Evolutionary conservation across 1,140 invertebrate genomes (phyloP).

Genomic region (Drosophila gunungcola): DNA sequence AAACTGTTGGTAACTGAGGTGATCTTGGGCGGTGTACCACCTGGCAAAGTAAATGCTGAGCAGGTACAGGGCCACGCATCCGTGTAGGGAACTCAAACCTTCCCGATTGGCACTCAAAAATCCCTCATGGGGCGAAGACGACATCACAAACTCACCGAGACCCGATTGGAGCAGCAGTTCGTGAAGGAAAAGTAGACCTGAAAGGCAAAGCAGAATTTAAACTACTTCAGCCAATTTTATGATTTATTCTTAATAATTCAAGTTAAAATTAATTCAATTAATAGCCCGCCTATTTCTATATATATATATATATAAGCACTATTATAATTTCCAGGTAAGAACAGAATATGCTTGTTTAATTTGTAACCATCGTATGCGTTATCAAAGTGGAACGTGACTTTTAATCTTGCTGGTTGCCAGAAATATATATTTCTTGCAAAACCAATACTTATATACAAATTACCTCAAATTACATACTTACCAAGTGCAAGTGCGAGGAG

Average conservation of each 20-base stretch:
- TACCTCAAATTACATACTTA: conserved; percentile 52
- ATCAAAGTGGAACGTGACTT: too few relatives aligned
- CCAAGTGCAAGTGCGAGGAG: conserved; percentile 51
- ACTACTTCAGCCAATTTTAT: too few relatives aligned
- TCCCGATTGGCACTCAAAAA: conserved; percentile 95
- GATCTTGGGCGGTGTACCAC: conserved; percentile 49
- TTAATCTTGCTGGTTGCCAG: too few relatives aligned
- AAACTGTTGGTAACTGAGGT: conserved; percentile 25
- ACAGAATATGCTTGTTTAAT: too few relatives aligned
- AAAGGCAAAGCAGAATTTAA: neutral
- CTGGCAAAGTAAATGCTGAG: conserved; percentile 87
- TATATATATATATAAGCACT: too few relatives aligned
- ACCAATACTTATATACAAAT: too few relatives aligned
- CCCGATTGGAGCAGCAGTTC: conserved; percentile 88
- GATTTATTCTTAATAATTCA: too few relatives aligned
- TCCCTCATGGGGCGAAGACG: conserved; percentile 86
- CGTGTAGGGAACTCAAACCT: conserved; percentile 93
- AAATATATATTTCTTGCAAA: too few relatives aligned
- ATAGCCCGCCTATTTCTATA: too few relatives aligned
- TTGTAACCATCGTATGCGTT: too few relatives aligned
- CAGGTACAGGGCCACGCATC: conserved; percentile 94
- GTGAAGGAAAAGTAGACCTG: conserved; percentile 88
- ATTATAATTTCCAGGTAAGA: too few relatives aligned
- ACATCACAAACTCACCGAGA: conserved; percentile 90
- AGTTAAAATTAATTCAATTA: too few relatives aligned